Evolutionary conservation across 2,888 invertebrate genomes (phyloP).

Genomic region (Smittia aterrima): DNA sequence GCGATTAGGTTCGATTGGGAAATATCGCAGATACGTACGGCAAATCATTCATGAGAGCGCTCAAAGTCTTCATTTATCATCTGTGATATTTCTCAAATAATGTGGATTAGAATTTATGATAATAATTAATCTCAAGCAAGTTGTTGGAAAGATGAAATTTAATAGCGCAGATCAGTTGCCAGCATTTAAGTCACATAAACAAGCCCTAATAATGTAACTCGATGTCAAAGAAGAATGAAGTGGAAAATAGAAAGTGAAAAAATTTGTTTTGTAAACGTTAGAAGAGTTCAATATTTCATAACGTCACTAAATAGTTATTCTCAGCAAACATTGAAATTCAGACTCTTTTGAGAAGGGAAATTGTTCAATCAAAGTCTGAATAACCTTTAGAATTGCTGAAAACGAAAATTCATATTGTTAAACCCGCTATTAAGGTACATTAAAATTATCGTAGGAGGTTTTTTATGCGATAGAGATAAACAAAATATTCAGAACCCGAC

Average conservation of each 20-base stretch:
- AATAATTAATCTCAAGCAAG: not conserved
- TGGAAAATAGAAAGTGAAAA: not conserved
- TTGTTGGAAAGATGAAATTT: not conserved
- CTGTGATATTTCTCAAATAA: slow-evolving; percentile 27
- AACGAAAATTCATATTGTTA: not conserved
- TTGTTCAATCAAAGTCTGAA: not conserved
- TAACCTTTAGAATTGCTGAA: not conserved
- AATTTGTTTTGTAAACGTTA: too few species aligned
- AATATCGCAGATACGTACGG: slow-evolving; percentile 4
- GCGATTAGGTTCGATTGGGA: slow-evolving; percentile 4
- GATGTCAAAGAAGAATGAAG: not conserved
- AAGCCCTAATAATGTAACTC: not conserved
- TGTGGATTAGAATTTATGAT: not conserved
- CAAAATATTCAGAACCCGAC: not conserved
- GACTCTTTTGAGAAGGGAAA: not conserved
- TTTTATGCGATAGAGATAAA: not conserved
- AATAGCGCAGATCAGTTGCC: not conserved
- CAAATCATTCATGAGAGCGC: not conserved
- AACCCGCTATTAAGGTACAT: not conserved
- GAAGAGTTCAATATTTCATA: too few species aligned
- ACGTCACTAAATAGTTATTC: too few species aligned
- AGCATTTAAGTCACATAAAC: not conserved
- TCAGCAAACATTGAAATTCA: too few species aligned
- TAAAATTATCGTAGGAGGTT: too few species aligned
- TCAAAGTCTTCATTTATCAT: slow-evolving; percentile 16